Conservation (phyloP, 1,140 invertebrate genomes). For the Matsumurasca onukii region DNA sequence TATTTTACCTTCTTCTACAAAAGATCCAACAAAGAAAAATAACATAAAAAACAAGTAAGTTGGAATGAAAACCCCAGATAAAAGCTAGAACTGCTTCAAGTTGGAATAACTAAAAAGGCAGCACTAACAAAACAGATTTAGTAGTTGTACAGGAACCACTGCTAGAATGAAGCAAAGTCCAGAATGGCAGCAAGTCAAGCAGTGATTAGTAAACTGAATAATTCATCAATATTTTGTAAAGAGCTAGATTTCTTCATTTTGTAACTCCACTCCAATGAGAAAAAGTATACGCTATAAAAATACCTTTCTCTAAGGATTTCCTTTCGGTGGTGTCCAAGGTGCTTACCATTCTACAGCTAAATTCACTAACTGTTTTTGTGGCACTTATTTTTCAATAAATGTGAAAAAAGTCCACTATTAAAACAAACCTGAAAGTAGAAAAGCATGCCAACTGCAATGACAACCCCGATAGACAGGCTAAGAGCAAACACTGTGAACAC, state of each 20-base stretch:
- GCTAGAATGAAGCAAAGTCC: no score
- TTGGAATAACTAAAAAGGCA: no score
- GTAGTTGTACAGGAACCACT: no score
- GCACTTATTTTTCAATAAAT: neutral
- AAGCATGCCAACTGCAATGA: conserved; percentile 86
- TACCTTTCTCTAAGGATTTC: neutral
- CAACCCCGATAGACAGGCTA: conserved; percentile 90
- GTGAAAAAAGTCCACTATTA: neutral
- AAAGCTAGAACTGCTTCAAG: no score
- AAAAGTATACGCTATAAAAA: neutral
- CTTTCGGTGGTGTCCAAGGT: neutral
- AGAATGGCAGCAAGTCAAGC: no score
- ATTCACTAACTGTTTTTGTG: neutral
- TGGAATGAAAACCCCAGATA: no score
- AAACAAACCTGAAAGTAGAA: conserved; percentile 49
- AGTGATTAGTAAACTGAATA: no score
- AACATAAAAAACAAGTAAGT: no score
- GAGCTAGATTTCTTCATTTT: neutral
- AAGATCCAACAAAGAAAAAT: no score
- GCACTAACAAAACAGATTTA: no score
- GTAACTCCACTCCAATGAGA: neutral
- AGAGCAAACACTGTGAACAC: conserved; percentile 78
- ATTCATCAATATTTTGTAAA: no score
- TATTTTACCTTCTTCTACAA: no score
- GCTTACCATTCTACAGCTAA: neutral